Evolutionary conservation across 1,140 invertebrate species (phyloP).

Genomic region (Sarcophaga peregrina): DNA sequence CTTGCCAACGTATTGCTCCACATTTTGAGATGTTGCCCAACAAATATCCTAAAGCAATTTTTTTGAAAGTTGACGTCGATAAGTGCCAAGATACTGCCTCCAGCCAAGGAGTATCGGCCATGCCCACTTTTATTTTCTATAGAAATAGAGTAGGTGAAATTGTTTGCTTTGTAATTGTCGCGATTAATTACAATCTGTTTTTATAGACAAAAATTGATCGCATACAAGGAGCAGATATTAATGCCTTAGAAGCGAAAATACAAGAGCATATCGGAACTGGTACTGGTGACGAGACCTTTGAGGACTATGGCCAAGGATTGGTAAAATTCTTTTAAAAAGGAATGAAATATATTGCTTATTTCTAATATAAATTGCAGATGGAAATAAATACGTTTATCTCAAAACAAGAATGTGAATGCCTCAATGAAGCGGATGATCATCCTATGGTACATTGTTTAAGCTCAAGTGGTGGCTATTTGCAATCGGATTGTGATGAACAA

Average conservation of each 20-base stretch:
- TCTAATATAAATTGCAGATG: slow-evolving; percentile 74
- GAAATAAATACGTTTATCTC: slow-evolving; percentile 88
- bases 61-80: slow-evolving; percentile 96
- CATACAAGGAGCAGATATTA: slow-evolving; percentile 86
- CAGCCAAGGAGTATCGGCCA: slow-evolving; percentile 87
- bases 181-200: background rate
- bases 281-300: slow-evolving; percentile 73
- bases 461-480: slow-evolving; percentile 80
- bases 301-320: slow-evolving; percentile 75
- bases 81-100: slow-evolving; percentile 87
- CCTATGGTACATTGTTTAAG: slow-evolving; percentile 80
- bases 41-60: slow-evolving; percentile 89
- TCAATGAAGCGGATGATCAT: slow-evolving; percentile 97
- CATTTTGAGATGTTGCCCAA: slow-evolving; percentile 86
- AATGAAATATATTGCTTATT: slow-evolving; percentile 39
- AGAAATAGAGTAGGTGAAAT: slow-evolving; percentile 76
- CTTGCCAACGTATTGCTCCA: slow-evolving; percentile 92
- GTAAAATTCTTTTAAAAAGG: slow-evolving; percentile 45
- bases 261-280: slow-evolving; percentile 83
- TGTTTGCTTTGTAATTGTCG: background rate
- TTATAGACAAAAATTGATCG: slow-evolving; percentile 79
- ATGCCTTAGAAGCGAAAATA: slow-evolving; percentile 87
- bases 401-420: slow-evolving; percentile 91
- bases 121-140: slow-evolving; percentile 99
- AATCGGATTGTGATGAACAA: slow-evolving; percentile 96